Conservation (phyloP, 2,888 invertebrate species). For the Polydesmus complanatus region DNA sequence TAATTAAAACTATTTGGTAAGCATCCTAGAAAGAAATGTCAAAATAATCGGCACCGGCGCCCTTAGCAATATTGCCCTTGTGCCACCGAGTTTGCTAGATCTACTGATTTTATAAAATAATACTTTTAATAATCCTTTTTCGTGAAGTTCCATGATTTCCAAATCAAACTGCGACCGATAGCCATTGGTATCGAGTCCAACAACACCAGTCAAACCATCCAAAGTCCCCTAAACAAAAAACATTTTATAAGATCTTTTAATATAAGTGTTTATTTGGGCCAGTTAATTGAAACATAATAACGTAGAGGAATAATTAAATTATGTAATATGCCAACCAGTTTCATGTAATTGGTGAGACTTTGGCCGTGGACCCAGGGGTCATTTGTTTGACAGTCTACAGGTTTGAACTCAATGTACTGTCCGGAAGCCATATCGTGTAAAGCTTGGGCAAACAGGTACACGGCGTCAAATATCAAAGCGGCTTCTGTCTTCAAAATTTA, state of each 20-base stretch:
- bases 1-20: too few species aligned
- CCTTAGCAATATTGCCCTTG: too few species aligned
- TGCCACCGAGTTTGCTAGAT: too few species aligned
- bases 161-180: not conserved
- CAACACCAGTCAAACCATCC: constrained; percentile 7
- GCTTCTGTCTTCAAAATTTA: constrained; percentile 13
- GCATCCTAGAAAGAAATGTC: too few species aligned
- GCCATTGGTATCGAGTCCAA: constrained; percentile 2
- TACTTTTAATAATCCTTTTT: not conserved
- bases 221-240: not conserved
- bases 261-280: too few species aligned
- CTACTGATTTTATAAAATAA: too few species aligned
- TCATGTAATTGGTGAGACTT: constrained; percentile 12
- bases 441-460: constrained; percentile 8
- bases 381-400: constrained; percentile 3
- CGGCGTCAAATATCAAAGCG: constrained; percentile 14
- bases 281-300: too few species aligned
- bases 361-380: not conserved
- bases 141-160: constrained; percentile 1
- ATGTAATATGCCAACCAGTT: constrained; percentile 3
- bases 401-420: constrained; percentile 7
- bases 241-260: not conserved
- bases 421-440: constrained; percentile 2
- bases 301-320: too few species aligned
- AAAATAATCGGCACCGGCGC: too few species aligned